A percentile compares a stretch with the other conserved stretches of the same genome.
phyloP scores from a whole-genome alignment of 1,140 invertebrate genomes.

The Papilio machaon region DNA sequence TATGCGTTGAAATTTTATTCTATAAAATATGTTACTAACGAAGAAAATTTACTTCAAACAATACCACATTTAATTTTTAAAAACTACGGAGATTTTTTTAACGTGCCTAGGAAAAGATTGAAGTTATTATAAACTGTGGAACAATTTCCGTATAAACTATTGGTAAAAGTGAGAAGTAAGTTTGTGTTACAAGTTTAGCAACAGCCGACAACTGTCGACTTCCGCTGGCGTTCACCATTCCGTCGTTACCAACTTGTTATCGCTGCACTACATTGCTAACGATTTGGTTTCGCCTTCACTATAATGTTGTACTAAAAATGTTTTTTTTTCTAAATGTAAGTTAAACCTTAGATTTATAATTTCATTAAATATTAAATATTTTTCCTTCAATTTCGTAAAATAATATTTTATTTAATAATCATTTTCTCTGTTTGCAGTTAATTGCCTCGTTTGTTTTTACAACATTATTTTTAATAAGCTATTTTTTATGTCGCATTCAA shows the following conservation, averaged over 20 bases:
- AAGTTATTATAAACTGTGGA: background rate
- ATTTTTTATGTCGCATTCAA: too few species aligned
- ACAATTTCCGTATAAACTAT: slow-evolving; percentile 2
- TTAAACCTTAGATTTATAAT: too few species aligned
- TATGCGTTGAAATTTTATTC: too few species aligned
- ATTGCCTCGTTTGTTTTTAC: too few species aligned
- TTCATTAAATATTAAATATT: too few species aligned
- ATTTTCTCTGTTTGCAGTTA: too few species aligned
- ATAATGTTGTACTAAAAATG: background rate
- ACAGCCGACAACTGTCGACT: slow-evolving; percentile 4
- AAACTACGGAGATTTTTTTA: too few species aligned
- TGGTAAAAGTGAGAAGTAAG: background rate
- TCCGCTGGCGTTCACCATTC: slow-evolving; percentile 1
- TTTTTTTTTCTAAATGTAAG: background rate
- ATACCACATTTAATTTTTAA: background rate
- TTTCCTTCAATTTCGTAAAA: too few species aligned
- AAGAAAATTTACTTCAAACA: background rate
- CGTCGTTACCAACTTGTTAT: slow-evolving; percentile 11
- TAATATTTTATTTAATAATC: too few species aligned
- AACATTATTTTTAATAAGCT: background rate
- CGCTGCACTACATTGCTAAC: background rate
- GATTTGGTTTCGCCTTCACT: background rate
- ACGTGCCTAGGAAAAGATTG: background rate
- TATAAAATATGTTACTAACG: too few species aligned
- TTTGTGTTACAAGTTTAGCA: background rate